Percentiles rank a stretch among this genome's conserved stretches.
Conservation (phyloP, 2,888 invertebrate species). For the Dasysyrphus albostriatus region DNA sequence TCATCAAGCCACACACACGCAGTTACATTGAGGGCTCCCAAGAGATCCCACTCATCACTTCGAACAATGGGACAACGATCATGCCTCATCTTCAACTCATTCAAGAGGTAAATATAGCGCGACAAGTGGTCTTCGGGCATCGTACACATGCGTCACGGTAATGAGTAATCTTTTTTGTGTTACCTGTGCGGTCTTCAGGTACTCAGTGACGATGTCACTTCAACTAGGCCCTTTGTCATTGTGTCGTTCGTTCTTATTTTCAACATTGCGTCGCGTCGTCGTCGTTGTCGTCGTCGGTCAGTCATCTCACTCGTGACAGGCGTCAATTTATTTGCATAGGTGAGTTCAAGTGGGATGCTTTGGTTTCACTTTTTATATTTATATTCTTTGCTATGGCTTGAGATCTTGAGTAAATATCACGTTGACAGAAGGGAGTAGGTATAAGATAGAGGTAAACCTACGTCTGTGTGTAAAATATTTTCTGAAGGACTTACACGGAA, state of each 20-base stretch:
- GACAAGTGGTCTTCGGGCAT: constrained; percentile 67
- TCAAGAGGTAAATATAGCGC: constrained; percentile 72
- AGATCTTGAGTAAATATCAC: constrained; percentile 48
- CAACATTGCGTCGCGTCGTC: constrained; percentile 1
- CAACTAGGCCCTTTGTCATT: constrained; percentile 63
- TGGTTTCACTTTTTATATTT: constrained; percentile 33
- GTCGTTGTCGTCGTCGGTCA: neutral
- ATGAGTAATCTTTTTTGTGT: constrained; percentile 41
- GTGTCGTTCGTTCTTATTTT: constrained; percentile 44
- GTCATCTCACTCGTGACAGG: constrained; percentile 53
- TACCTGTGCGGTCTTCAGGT: constrained; percentile 72
- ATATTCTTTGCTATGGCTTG: constrained; percentile 20
- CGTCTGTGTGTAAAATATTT: neutral
- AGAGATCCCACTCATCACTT: constrained; percentile 65
- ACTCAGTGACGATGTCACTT: constrained; percentile 70
- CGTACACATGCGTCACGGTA: constrained; percentile 21
- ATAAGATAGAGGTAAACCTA: neutral
- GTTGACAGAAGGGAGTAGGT: constrained; percentile 48
- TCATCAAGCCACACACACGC: constrained; percentile 64
- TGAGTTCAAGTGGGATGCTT: constrained; percentile 57
- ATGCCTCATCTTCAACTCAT: constrained; percentile 69
- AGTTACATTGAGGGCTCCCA: constrained; percentile 43
- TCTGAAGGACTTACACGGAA: constrained; percentile 71
- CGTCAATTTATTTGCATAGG: constrained; percentile 73
- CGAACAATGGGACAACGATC: constrained; percentile 74